Percentiles rank a stretch among this genome's conserved stretches.
phyloP scores from a whole-genome alignment of 2,113 vertebrate genomes.

The Tragelaphus scriptus region DNA sequence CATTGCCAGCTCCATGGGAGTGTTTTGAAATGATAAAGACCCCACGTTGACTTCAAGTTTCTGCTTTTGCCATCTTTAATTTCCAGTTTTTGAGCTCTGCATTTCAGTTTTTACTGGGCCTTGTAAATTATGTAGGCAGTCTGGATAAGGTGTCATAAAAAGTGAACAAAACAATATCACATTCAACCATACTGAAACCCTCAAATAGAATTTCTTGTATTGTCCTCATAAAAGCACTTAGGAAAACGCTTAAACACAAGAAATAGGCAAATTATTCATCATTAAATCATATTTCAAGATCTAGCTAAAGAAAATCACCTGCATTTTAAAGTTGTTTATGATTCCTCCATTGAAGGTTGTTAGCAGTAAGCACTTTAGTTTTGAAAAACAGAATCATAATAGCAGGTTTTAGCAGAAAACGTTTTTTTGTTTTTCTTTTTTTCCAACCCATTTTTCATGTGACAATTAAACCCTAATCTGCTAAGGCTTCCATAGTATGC shows the following conservation, averaged over 20 bases:
- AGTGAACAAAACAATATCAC: not conserved
- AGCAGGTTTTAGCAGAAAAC: not conserved
- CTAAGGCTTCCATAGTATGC: not conserved
- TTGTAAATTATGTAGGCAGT: not conserved
- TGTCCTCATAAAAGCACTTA: not conserved
- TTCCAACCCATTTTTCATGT: not conserved
- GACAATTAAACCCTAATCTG: not conserved
- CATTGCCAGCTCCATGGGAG: fast-evolving
- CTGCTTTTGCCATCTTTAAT: not conserved
- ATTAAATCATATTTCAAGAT: not conserved
- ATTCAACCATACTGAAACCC: not conserved
- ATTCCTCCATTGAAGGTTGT: not conserved
- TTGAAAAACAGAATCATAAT: not conserved
- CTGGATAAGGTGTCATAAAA: not conserved
- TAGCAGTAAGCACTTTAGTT: not conserved
- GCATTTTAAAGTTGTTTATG: not conserved
- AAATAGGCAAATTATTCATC: not conserved
- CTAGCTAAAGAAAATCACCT: not conserved
- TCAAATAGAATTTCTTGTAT: not conserved
- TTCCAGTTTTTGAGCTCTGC: not conserved
- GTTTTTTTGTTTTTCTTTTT: not conserved
- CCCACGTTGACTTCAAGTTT: not conserved
- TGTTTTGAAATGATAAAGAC: not conserved
- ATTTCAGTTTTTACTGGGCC: not conserved
- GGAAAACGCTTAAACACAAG: not conserved